These are phyloP conservation scores for Chrysocyon brachyurus DNA, from an alignment of 2,797 vertebrate species.

Conservation along the genomic window DNA sequence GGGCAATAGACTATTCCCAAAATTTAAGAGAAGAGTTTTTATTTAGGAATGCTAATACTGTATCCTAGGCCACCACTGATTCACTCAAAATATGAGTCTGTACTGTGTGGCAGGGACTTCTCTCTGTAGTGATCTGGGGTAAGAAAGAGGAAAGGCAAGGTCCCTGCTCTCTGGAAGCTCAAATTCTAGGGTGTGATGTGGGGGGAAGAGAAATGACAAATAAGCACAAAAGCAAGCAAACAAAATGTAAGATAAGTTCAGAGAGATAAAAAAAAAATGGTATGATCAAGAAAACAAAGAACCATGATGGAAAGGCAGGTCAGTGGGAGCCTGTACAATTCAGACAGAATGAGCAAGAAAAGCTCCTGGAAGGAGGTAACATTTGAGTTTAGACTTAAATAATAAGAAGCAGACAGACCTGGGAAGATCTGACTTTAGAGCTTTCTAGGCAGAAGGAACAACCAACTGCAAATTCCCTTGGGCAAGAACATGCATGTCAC, in stretches of 20 bases:
- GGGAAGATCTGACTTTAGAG: background rate
- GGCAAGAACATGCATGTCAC: background rate
- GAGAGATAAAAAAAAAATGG: background rate
- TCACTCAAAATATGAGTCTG: background rate
- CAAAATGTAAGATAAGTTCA: background rate
- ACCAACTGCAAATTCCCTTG: background rate
- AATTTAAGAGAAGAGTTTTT: background rate
- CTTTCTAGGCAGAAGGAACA: background rate
- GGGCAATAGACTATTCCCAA: background rate
- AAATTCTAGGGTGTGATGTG: background rate
- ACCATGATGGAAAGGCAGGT: background rate
- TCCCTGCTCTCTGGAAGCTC: background rate
- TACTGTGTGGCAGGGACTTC: background rate
- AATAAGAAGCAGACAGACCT: background rate
- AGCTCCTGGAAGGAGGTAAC: background rate
- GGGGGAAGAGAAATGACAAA: background rate
- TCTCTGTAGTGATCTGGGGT: background rate
- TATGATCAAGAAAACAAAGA: background rate
- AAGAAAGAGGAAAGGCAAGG: background rate
- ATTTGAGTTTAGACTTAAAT: background rate
- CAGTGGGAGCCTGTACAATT: background rate
- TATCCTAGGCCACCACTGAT: background rate
- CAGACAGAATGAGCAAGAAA: background rate
- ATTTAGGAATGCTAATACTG: background rate
- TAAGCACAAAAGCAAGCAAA: background rate